Conservation (phyloP, 2,797 vertebrate genomes). For the Potorous gilbertii region DNA sequence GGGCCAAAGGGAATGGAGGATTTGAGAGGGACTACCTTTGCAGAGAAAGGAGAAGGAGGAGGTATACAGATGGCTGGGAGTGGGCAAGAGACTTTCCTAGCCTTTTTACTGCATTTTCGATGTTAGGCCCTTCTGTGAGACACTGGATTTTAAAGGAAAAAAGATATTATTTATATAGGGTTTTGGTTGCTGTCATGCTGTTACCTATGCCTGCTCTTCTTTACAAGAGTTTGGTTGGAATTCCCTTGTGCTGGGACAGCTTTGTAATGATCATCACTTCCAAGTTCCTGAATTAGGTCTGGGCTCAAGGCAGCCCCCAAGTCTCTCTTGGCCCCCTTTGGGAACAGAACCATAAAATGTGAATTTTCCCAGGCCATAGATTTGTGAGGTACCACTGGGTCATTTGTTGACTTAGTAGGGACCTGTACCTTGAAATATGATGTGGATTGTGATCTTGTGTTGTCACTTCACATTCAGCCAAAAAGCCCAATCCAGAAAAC, state of each 20-base stretch:
- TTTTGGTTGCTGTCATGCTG: slow-evolving; percentile 52
- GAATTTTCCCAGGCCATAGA: slow-evolving; percentile 23
- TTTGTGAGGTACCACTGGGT: background rate
- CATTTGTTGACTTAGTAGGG: background rate
- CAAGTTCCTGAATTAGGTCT: slow-evolving; percentile 51
- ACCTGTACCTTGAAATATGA: slow-evolving; percentile 27
- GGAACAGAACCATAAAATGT: slow-evolving; percentile 30
- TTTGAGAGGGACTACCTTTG: background rate
- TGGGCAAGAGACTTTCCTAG: slow-evolving; percentile 25
- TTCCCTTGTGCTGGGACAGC: slow-evolving; percentile 49
- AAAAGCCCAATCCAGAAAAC: slow-evolving; percentile 17
- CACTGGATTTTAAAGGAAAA: slow-evolving; percentile 80
- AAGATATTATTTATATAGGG: slow-evolving; percentile 57
- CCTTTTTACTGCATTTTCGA: slow-evolving; percentile 37
- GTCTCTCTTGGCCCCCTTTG: slow-evolving; percentile 31
- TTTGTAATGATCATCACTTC: slow-evolving; percentile 36
- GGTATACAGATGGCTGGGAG: background rate
- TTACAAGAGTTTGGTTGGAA: slow-evolving; percentile 57
- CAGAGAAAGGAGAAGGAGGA: slow-evolving; percentile 36
- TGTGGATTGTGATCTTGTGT: background rate
- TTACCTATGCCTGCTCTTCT: slow-evolving; percentile 34
- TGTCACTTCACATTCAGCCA: background rate
- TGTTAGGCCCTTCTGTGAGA: slow-evolving; percentile 73
- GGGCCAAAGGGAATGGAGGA: slow-evolving; percentile 19
- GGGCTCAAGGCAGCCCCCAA: slow-evolving; percentile 45